Evolutionary conservation across 2,888 invertebrate species (phyloP).

Genomic region (Acanthosoma haemorrhoidale): DNA sequence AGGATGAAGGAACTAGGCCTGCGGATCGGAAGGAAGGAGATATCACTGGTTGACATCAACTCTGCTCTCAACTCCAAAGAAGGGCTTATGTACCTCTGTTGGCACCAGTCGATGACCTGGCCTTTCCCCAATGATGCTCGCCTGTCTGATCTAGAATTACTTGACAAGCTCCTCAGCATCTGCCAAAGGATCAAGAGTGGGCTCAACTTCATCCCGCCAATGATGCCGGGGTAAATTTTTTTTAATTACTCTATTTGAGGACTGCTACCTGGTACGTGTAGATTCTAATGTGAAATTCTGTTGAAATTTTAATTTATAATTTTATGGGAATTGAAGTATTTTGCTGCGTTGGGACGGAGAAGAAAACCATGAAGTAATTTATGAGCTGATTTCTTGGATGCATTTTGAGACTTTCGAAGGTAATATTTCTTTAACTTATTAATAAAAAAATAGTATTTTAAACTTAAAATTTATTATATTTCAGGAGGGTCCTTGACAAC

Average conservation of each 20-base stretch:
- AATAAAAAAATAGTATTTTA: too few relatives aligned
- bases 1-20: background rate
- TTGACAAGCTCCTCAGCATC: background rate
- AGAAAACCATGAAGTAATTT: constrained; percentile 17
- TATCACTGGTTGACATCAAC: background rate
- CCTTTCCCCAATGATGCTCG: background rate
- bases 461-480: background rate
- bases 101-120: background rate
- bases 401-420: constrained; percentile 19
- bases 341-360: constrained; percentile 14
- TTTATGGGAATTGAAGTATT: background rate
- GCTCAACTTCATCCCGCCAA: background rate
- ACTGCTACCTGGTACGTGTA: too few relatives aligned
- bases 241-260: background rate
- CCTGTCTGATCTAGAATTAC: background rate
- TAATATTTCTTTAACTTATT: too few relatives aligned
- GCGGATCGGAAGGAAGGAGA: background rate
- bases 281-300: background rate
- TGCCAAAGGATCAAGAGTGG: background rate
- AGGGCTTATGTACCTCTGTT: constrained; percentile 2
- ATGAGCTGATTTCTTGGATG: constrained; percentile 5
- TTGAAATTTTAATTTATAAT: background rate
- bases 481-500: too few relatives aligned
- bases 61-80: background rate
- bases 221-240: background rate